Evolutionary conservation across 1,140 invertebrate species (phyloP).

Genomic region (Zaprionus capensis): DNA sequence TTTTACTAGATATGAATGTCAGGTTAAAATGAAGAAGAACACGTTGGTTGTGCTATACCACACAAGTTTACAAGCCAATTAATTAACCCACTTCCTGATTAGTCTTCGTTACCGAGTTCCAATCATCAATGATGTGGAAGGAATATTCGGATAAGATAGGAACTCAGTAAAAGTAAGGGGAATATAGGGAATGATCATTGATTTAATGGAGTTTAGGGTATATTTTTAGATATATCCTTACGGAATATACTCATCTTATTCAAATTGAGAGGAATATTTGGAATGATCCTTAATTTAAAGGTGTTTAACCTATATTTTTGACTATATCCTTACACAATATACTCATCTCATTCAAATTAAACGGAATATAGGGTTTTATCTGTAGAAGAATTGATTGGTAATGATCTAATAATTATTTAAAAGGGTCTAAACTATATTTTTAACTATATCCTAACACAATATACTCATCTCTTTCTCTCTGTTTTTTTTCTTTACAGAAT

Average conservation of each 20-base stretch:
- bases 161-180: background rate
- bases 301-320: no score
- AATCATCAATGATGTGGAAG: background rate
- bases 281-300: no score
- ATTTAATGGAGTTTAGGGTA: no score
- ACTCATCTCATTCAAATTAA: background rate
- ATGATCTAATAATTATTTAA: no score
- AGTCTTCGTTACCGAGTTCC: background rate
- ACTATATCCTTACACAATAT: no score
- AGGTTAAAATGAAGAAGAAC: background rate
- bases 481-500: constrained; percentile 86
- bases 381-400: no score
- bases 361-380: no score
- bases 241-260: background rate
- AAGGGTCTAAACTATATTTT: no score
- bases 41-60: background rate
- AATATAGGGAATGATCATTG: background rate
- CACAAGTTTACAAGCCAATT: background rate
- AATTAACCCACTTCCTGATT: background rate
- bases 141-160: constrained; percentile 1
- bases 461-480: constrained; percentile 13
- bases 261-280: background rate
- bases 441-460: background rate
- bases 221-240: no score
- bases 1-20: background rate